Base-by-base conservation (phyloP, 2,888 invertebrate genomes). In the Spodoptera littoralis region DNA sequence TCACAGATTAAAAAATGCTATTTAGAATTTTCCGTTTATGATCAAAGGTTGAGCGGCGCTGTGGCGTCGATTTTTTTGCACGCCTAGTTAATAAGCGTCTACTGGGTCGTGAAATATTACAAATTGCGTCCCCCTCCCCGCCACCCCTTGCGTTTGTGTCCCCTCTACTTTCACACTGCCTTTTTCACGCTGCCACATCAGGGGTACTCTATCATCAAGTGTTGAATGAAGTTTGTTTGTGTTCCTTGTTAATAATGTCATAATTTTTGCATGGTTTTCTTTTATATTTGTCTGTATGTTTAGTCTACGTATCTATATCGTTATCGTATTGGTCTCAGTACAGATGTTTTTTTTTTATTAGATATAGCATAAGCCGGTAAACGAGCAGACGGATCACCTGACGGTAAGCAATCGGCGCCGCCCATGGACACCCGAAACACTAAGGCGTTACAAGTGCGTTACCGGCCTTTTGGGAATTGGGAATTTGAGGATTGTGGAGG, bases 41-140 rank as follows among this genome's bases (percentile, higher is more conserved):
- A 72, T 69, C 73, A 74, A 82, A 77, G 72, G 90, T 91, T 89
- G 82, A 65, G 73, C 71, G 71, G 83, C 80, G 70, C 91, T 88
- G 89, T 61, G 78, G 82, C 85, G 90, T 88, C 83, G 81, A 86
- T 93, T 93, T 92, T 36, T 94, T 94, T 94, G 91, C 90, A 90
- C 92, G 91, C 90, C 92, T 92, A 88, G 93, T 92, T 94, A 94
- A 94, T 94, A 94, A 94, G 94, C 90, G 92, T 90, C 92, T 93
- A 93, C 94, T 94, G 94, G 93, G 84, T 93, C 94, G 94, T 94
- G 94, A 94, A 94, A 94, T 94, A 93, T 94, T 92, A 94, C 94
- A 94, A 94, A 94, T 94, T 94, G 94, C 92, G 88, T 89, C 90
- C 84, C 89, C 88, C 77, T 89, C 89, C 84, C 89, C 88, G 77